Percentiles rank a stretch among this genome's conserved stretches.
These are phyloP conservation scores for Drosophila flavopinicola DNA, from an alignment of 2,888 invertebrate genomes.

Conservation along the genomic window DNA sequence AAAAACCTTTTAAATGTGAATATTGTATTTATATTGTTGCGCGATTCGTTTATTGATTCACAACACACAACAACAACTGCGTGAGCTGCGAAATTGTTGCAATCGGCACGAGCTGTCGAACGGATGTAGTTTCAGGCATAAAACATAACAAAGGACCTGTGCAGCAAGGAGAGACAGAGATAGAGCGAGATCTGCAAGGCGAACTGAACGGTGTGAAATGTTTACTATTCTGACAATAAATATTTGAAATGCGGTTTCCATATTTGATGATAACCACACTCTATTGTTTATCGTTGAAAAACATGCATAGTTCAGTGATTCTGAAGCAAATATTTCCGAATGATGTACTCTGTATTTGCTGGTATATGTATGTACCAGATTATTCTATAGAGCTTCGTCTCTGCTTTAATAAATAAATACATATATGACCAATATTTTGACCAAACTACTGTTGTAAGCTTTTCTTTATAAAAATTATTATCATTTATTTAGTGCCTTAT, in stretches of 20 bases:
- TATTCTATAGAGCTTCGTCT: too few relatives aligned
- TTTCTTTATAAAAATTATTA: too few relatives aligned
- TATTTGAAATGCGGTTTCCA: conserved; percentile 34
- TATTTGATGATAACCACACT: not conserved
- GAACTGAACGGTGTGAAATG: conserved; percentile 12
- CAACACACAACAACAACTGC: conserved; percentile 3
- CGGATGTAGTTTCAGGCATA: not conserved
- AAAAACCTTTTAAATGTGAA: conserved; percentile 57
- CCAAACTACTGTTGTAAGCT: too few relatives aligned
- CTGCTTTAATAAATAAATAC: too few relatives aligned
- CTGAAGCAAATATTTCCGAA: not conserved
- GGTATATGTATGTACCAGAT: too few relatives aligned
- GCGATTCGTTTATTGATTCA: conserved; percentile 62
- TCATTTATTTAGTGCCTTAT: too few relatives aligned
- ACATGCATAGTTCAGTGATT: not conserved
- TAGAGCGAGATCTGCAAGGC: not conserved
- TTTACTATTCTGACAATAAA: conserved; percentile 31
- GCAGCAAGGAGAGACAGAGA: not conserved
- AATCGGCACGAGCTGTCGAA: conserved; percentile 23
- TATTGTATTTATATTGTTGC: conserved; percentile 57
- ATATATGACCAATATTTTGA: too few relatives aligned
- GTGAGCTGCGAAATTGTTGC: conserved; percentile 18
- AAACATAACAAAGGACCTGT: conserved; percentile 14
- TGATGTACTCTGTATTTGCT: not conserved
- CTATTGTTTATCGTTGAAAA: conserved; percentile 9